Evolutionary conservation across 2,888 invertebrate species (phyloP).

Genomic region (Gymnosoma rotundatum): DNA sequence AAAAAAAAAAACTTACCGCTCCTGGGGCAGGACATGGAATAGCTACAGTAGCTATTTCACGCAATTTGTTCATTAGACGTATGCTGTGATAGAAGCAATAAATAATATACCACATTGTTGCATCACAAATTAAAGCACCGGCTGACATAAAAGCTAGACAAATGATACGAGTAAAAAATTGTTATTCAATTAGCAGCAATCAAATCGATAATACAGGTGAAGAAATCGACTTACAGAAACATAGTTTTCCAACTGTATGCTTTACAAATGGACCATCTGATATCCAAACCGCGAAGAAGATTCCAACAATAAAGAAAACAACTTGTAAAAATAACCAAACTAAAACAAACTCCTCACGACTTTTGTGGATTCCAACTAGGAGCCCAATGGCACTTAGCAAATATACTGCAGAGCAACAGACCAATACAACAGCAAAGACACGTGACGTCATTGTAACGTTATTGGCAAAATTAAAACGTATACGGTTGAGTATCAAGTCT

Average conservation of each 20-base stretch:
- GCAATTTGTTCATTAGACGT: slow-evolving; percentile 80
- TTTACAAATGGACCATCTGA: slow-evolving; percentile 77
- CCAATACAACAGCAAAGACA: slow-evolving; percentile 48
- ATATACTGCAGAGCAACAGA: slow-evolving; percentile 74
- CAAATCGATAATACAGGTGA: slow-evolving; percentile 11
- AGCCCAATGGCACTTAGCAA: slow-evolving; percentile 79
- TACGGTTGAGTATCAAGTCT: slow-evolving; percentile 61
- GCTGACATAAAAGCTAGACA: slow-evolving; percentile 77
- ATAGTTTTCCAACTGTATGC: slow-evolving; percentile 78
- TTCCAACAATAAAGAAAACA: slow-evolving; percentile 76
- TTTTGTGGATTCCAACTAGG: slow-evolving; percentile 80
- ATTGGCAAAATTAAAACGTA: slow-evolving; percentile 69
- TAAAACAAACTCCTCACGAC: slow-evolving; percentile 79
- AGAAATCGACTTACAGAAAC: slow-evolving; percentile 77
- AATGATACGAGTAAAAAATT: neutral
- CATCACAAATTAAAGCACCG: slow-evolving; percentile 77
- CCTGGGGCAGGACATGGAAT: slow-evolving; percentile 82
- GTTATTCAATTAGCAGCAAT: neutral
- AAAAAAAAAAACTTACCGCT: slow-evolving; percentile 75
- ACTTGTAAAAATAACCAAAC: slow-evolving; percentile 81
- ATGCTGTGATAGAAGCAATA: slow-evolving; percentile 80
- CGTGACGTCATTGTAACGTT: slow-evolving; percentile 65
- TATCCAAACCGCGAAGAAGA: slow-evolving; percentile 76
- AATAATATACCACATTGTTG: slow-evolving; percentile 80
- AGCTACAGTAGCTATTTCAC: slow-evolving; percentile 82